These are phyloP conservation scores for Loxodonta africana DNA, from an alignment of 2,113 vertebrate species.

Conservation along the genomic window DNA sequence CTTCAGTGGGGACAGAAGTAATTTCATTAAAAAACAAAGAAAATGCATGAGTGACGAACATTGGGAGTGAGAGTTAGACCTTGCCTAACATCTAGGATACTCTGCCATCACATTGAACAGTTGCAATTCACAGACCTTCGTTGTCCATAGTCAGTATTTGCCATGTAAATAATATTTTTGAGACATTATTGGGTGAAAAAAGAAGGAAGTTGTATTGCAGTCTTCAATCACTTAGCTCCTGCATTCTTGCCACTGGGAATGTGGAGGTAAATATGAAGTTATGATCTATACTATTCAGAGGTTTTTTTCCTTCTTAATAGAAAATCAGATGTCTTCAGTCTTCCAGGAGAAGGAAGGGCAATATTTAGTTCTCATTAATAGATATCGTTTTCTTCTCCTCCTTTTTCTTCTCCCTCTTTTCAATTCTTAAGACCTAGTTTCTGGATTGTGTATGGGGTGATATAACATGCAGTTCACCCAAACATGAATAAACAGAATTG, in stretches of 20 bases:
- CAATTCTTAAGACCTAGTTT: background rate
- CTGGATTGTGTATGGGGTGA: background rate
- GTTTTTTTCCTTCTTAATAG: background rate
- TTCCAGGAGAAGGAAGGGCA: background rate
- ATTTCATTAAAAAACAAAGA: background rate
- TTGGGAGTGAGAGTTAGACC: background rate
- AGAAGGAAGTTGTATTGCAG: background rate
- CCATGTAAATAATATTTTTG: background rate
- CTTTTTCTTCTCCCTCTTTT: background rate
- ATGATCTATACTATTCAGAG: background rate
- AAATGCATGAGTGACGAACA: background rate
- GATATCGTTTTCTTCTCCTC: background rate
- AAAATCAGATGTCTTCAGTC: background rate
- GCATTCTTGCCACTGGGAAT: background rate
- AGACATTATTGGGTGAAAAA: background rate
- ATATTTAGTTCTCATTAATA: background rate
- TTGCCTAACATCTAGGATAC: background rate
- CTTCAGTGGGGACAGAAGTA: background rate
- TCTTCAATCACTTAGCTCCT: background rate
- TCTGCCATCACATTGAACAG: background rate
- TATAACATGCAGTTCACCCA: rapidly evolving
- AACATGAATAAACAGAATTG: background rate
- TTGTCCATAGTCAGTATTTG: background rate
- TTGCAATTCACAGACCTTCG: no score
- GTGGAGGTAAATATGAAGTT: background rate